Evolutionary conservation across 2,888 invertebrate genomes (phyloP).

Genomic region (Tachina fera): DNA sequence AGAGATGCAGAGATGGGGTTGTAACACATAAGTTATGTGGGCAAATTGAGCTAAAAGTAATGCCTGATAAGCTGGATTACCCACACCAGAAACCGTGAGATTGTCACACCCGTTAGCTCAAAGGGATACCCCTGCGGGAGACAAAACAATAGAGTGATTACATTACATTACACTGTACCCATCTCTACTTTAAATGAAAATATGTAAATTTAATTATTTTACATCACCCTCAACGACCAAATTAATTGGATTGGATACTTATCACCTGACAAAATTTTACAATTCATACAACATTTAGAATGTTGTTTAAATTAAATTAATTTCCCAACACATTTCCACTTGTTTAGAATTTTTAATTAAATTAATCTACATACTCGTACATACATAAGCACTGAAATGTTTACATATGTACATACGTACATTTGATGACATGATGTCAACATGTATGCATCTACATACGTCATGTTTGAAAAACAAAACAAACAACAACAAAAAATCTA

Average conservation of each 20-base stretch:
- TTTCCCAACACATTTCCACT: neutral
- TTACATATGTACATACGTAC: neutral
- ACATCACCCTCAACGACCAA: too few species aligned
- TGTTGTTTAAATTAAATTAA: neutral
- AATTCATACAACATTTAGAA: neutral
- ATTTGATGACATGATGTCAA: constrained; percentile 33
- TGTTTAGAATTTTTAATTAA: constrained; percentile 17
- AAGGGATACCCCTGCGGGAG: too few species aligned
- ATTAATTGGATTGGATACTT: neutral
- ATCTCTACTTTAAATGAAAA: neutral
- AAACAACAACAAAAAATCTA: neutral
- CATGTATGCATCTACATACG: constrained; percentile 12
- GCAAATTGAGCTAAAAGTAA: too few species aligned
- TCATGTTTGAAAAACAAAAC: constrained; percentile 32
- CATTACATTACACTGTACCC: neutral
- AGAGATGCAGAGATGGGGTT: too few species aligned
- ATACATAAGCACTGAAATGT: neutral
- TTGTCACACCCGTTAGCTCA: too few species aligned
- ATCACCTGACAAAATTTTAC: neutral
- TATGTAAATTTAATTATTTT: too few species aligned
- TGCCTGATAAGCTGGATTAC: too few species aligned
- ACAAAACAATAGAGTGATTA: too few species aligned
- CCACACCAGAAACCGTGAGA: too few species aligned
- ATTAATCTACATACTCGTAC: constrained; percentile 11
- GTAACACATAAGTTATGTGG: too few species aligned